These are phyloP conservation scores for Drosophila pallidifrons DNA, from an alignment of 1,140 invertebrate genomes.

Conservation along the genomic window DNA sequence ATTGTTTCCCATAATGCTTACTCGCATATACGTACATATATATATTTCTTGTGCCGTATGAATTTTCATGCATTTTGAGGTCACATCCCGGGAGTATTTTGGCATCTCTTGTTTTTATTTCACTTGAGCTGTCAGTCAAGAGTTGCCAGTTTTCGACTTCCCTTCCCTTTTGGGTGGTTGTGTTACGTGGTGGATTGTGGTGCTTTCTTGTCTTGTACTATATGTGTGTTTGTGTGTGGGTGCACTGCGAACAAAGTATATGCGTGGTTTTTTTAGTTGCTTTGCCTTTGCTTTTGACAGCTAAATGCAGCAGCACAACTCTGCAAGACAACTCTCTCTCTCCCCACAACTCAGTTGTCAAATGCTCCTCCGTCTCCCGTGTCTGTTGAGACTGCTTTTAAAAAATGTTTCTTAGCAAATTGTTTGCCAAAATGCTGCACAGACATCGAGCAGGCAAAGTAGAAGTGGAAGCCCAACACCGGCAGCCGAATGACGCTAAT, in stretches of 20 bases:
- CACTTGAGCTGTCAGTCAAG: slow-evolving; percentile 73
- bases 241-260: slow-evolving; percentile 30
- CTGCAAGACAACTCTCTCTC: slow-evolving; percentile 23
- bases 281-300: slow-evolving; percentile 75
- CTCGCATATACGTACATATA: too few species aligned
- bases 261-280: slow-evolving; percentile 42
- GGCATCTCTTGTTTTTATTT: slow-evolving; percentile 44
- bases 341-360: slow-evolving; percentile 69
- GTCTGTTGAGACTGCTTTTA: slow-evolving; percentile 49
- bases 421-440: slow-evolving; percentile 75
- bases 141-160: slow-evolving; percentile 3
- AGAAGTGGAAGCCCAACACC: slow-evolving; percentile 31
- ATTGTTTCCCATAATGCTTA: slow-evolving; percentile 72
- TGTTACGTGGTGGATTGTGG: slow-evolving; percentile 14
- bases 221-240: slow-evolving; percentile 44
- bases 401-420: slow-evolving; percentile 81
- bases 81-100: slow-evolving; percentile 71
- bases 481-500: slow-evolving; percentile 73
- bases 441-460: slow-evolving; percentile 48
- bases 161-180: neutral
- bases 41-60: slow-evolving; percentile 66
- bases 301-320: slow-evolving; percentile 69
- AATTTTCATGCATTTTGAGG: slow-evolving; percentile 79
- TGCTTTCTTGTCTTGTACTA: too few species aligned
- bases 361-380: slow-evolving; percentile 57